Evolutionary conservation across 2,888 invertebrate genomes (phyloP), one percentile per base, ranked within the genome.

Genomic region (Heliconius charithonia): DNA sequence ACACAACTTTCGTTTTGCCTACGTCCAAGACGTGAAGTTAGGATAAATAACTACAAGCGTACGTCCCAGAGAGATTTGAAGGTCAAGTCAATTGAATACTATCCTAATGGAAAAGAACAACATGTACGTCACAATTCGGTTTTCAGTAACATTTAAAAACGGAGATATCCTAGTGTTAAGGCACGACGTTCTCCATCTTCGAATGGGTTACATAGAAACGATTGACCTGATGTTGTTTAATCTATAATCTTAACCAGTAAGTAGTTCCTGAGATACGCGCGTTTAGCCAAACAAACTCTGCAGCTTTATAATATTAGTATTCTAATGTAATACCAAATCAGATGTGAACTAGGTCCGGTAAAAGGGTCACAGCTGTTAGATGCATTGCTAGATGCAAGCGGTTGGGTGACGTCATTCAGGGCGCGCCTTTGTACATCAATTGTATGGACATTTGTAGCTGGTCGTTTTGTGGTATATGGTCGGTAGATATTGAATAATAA

Each of bases 321-420:
- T 12, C 19, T 51, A 51, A 51, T 7, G 19, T 51, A 22, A 71
- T 27, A 70, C n/a, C 32, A 59, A 59, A 59, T 59, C 32, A 72
- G 32, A 45, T 74, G 62, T 56, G 27, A 74, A 74, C 41, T 63
- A 45, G 74, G 63, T 63, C 63, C 63, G 22, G 63, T 63, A 74
- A 74, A 63, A 74, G 62, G 74, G 74, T 74, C 63, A 74, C 74
- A 74, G 74, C 74, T 74, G 74, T 63, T 63, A 41, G 72, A 59
- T 59, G 32, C 72, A 72, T 72, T 56, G n/a, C 72, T 72, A 59
- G 32, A 59, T 72, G 72, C 72, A 72, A 22, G 72, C 72, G 59
- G 32, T 32, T 59, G 72, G 10, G 32, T 72, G 72, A 72, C 59
- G 56, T 72, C 72, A 72, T 72, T 32, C 59, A 72, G 72, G 59